Evolutionary conservation across 2,888 invertebrate genomes (phyloP), one percentile per base, ranked within the genome.

Genomic region (Odontocolon sp.): DNA sequence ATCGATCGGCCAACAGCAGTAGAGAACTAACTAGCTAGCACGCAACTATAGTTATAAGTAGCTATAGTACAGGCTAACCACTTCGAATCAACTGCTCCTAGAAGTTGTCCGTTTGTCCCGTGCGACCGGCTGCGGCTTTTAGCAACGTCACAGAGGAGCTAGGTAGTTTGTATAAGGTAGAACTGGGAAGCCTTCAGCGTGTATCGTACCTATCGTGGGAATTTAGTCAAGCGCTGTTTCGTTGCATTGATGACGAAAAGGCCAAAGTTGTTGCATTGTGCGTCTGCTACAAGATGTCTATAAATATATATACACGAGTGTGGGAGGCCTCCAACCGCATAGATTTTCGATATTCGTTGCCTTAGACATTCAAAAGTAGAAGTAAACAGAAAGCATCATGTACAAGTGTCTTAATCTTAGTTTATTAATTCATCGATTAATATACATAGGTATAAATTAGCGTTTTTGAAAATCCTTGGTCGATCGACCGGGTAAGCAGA

Each of bases 181-280:
- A 57, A 61, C 42, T 54, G 66, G 54, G 54, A 76, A 70, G 75
- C 70, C 59, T 45, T 61, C 50, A 52, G 11, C 18, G 42, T 52
- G 40, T 40, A 40, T 61, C 59, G 38, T 28, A 85, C 83, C 83
- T 83, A 83, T 83, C 87, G 86, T 86, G 86, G 87, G 85, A 87
- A 87, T 86, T 77, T 75, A 81, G 72, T 64, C 80, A 80, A 80
- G 80, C 79, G 79, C 76, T 73, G 76, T 61, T 54, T 36, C 56
- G 21, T 14, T 21, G 36, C 47, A 64, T 23, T 47, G 45, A 47
- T 36, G 33, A 8, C 33, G 31, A 42, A 42, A 56, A 14, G 14
- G 11, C 16, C 26, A 18, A 21, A 45, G 28, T 16, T 31, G 2
- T 31, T 31, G 79, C 70, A 80, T 81, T 83, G 80, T 82, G 69